Evolutionary conservation across 1,140 invertebrate species (phyloP).

Genomic region (Saxidomus purpurata): DNA sequence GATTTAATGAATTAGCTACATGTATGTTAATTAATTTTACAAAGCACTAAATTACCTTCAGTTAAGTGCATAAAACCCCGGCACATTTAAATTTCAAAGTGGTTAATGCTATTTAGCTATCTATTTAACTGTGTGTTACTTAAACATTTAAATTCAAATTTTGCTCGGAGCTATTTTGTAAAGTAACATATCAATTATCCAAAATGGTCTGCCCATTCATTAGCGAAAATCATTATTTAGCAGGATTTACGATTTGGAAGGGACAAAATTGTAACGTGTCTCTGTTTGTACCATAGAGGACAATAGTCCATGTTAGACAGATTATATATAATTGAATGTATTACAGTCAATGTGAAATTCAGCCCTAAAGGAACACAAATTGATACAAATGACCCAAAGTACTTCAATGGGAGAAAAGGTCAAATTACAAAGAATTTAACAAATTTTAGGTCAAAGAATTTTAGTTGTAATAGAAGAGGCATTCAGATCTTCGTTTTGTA

Average conservation of each 20-base stretch:
- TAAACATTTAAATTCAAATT: slow-evolving; percentile 20
- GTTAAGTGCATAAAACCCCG: too few species aligned
- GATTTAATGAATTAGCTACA: too few species aligned
- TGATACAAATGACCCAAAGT: slow-evolving; percentile 61
- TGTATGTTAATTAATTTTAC: too few species aligned
- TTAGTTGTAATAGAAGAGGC: neutral
- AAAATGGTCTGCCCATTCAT: slow-evolving; percentile 18
- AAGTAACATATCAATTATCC: slow-evolving; percentile 40
- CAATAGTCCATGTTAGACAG: slow-evolving; percentile 54
- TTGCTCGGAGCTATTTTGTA: neutral
- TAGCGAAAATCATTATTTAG: slow-evolving; percentile 55
- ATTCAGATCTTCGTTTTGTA: neutral
- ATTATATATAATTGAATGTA: slow-evolving; percentile 54
- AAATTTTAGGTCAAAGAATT: slow-evolving; percentile 10
- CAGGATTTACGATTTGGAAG: slow-evolving; percentile 11
- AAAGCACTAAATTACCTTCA: too few species aligned
- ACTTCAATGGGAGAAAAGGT: slow-evolving; percentile 10
- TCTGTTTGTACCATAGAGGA: slow-evolving; percentile 28
- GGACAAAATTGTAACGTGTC: slow-evolving; percentile 35
- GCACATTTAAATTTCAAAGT: neutral
- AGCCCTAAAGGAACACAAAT: slow-evolving; percentile 54
- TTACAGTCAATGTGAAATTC: slow-evolving; percentile 43
- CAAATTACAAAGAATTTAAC: neutral
- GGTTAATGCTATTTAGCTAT: neutral
- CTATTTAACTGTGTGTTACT: neutral